phyloP scores from a whole-genome alignment of 2,797 vertebrate genomes.

The Anabacerthia variegaticeps region DNA sequence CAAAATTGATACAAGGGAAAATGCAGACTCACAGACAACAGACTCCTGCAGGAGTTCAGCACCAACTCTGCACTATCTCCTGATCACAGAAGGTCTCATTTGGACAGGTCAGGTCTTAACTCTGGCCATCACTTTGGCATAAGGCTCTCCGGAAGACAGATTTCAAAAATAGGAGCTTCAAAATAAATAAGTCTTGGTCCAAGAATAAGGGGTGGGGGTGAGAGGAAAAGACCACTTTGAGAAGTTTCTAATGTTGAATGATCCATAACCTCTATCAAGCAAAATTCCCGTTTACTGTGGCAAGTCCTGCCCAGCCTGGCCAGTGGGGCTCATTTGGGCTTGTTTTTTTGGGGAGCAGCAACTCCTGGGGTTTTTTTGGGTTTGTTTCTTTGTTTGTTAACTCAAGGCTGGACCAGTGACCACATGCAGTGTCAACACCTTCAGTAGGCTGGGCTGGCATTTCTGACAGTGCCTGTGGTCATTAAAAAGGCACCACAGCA shows the following conservation, averaged over 20 bases:
- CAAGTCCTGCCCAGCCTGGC: background rate
- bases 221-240: background rate
- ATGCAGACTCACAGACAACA: rapidly evolving
- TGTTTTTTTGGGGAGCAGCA: rapidly evolving
- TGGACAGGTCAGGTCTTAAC: background rate
- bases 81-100: background rate
- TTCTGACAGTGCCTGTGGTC: background rate
- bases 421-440: background rate
- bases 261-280: background rate
- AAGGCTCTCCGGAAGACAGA: background rate
- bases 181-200: background rate
- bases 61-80: background rate
- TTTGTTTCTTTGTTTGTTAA: background rate
- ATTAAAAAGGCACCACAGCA: background rate
- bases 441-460: background rate
- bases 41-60: background rate
- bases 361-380: no score
- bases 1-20: background rate
- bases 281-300: background rate
- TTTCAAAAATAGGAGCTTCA: background rate
- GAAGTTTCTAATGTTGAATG: background rate
- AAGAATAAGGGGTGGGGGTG: background rate
- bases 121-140: background rate
- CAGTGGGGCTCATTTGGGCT: background rate
- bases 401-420: background rate